Evolutionary conservation across 2,888 invertebrate species (phyloP), one percentile per base, ranked within the genome.

Genomic region (Thera britannica): DNA sequence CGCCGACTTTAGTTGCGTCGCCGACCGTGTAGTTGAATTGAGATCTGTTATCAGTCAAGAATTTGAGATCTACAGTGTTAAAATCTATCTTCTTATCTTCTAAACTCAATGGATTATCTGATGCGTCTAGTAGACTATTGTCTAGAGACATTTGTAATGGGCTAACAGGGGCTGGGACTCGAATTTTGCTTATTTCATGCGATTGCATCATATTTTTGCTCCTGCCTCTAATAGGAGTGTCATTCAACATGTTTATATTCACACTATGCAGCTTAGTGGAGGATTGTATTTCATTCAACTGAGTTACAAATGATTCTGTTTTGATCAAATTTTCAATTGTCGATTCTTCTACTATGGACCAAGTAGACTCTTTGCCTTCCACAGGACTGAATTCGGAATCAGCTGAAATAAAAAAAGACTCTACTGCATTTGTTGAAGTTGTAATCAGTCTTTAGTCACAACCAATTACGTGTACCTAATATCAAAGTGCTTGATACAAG

Each of bases 21-120:
- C 76, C 81, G 63, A 79, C 74, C 64, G 80, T 83, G 68, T 82
- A 82, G 65, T 88, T 83, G 62, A 84, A 88, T 73, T 85, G 87
- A 68, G 88, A 85, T 76, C 85, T 79, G 72, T 86, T 90, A 74
- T 90, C 90, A 88, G 90, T 90, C 87, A 93, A 87, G 77, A 90
- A 87, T 73, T 91, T 92, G 89, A 92, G 91, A 91, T 93, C 92
- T 80, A 93, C 87, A 6, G 80, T 88, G 75, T 88, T 90, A 78
- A 93, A 93, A 76, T 93, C 92, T 83, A 92, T 87, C 74, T 92
- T 92, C 72, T 90, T 91, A 72, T 90, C 81, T 74, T 93, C 92
- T 75, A 92, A 81, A 71, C 77, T 82, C 1, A 90, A 85, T 9
- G 86, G 85, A 72, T 89, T 89, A 60, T 90, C 89, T 6, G 79